Conservation (phyloP, 2,888 invertebrate species). For the Sipha maydis region DNA sequence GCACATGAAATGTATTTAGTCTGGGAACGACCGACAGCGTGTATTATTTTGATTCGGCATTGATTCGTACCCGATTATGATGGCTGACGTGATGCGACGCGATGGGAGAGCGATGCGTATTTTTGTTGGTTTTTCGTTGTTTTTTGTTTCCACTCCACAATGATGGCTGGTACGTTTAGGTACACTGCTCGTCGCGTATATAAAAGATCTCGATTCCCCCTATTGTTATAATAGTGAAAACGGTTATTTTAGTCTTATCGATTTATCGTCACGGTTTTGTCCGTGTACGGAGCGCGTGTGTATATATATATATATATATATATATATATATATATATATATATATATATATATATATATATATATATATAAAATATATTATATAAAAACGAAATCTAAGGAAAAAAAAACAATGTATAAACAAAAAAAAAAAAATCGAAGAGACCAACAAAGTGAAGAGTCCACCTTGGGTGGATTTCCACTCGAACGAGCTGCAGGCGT, state of each 20-base stretch:
- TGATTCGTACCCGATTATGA: background rate
- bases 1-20: no score
- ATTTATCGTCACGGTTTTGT: constrained; percentile 61
- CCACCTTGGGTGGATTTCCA: constrained; percentile 61
- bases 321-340: background rate
- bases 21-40: no score
- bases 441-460: constrained; percentile 61
- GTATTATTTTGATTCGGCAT: background rate
- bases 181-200: background rate
- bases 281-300: background rate
- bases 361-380: background rate
- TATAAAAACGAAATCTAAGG: constrained; percentile 45
- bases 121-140: background rate
- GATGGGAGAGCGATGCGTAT: constrained; percentile 2
- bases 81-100: background rate
- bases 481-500: constrained; percentile 49
- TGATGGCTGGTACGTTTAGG: background rate
- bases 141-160: background rate
- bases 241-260: constrained; percentile 62
- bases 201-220: constrained; percentile 31
- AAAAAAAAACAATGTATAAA: background rate
- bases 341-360: background rate
- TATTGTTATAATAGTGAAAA: constrained; percentile 48
- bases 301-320: background rate
- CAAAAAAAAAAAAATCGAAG: background rate